Percentiles rank a stretch among this genome's conserved stretches.
Conservation (phyloP, 2,113 vertebrate species). For the Bubo blakistoni region DNA sequence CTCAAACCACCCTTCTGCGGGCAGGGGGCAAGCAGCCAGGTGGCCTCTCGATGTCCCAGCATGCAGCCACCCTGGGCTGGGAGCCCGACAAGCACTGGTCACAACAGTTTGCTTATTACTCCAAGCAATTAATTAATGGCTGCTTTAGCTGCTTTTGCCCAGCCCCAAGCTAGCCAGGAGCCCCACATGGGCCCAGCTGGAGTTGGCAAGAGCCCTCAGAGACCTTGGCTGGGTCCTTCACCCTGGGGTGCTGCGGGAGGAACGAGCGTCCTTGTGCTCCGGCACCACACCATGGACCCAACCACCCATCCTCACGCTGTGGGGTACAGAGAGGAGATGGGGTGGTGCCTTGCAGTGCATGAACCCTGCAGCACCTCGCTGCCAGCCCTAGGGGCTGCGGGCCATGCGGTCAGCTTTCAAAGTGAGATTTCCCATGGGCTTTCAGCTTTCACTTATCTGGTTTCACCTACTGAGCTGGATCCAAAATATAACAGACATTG, state of each 20-base stretch:
- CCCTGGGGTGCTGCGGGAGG: not conserved
- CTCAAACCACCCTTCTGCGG: not conserved
- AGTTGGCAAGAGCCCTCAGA: not conserved
- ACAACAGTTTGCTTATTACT: not conserved
- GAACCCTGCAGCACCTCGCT: not conserved
- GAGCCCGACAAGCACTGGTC: not conserved
- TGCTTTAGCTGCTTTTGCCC: not conserved
- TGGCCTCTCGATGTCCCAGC: not conserved
- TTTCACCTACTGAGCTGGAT: not conserved
- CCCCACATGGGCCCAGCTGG: not conserved
- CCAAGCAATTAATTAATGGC: not conserved
- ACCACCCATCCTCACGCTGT: rapidly evolving
- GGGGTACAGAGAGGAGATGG: not conserved
- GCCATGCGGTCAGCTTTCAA: rapidly evolving
- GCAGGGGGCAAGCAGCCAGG: rapidly evolving
- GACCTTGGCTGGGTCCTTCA: not conserved
- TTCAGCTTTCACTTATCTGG: rapidly evolving
- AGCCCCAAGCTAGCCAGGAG: not conserved
- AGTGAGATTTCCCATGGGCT: not conserved
- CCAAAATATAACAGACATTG: not conserved
- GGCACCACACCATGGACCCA: rapidly evolving
- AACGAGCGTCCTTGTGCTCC: not conserved
- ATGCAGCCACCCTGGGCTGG: not conserved
- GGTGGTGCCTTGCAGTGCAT: not conserved
- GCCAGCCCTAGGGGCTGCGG: rapidly evolving